Conservation (phyloP, 2,888 invertebrate species). For the Drosophila nigritarsus region DNA sequence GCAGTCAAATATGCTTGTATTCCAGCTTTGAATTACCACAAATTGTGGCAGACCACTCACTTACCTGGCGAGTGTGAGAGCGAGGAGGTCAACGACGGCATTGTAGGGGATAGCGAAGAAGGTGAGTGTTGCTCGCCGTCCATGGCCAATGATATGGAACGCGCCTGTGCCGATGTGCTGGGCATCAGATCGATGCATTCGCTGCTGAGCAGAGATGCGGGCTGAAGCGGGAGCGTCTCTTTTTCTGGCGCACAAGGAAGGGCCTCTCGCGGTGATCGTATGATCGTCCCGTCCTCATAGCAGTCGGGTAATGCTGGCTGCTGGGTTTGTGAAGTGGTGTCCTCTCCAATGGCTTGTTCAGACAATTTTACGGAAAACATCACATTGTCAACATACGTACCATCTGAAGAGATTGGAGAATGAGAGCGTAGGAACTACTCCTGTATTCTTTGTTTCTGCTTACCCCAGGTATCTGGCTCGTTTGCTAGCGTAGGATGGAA, state of each 20-base stretch:
- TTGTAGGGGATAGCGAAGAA: not conserved
- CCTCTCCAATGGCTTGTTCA: not conserved
- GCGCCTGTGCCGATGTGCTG: constrained; percentile 43
- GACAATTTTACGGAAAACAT: not conserved
- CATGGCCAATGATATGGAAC: constrained; percentile 2
- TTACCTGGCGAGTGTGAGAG: not conserved
- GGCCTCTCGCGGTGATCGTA: not conserved
- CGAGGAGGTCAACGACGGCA: not conserved
- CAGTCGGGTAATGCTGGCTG: not conserved
- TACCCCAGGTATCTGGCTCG: not conserved
- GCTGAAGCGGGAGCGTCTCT: fast-evolving
- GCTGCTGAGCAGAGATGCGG: not conserved
- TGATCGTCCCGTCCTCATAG: too few species aligned
- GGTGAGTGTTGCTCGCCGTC: not conserved
- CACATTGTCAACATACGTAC: not conserved
- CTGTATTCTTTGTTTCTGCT: not conserved
- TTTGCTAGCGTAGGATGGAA: not conserved
- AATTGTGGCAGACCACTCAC: not conserved
- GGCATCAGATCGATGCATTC: constrained; percentile 13
- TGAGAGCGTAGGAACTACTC: not conserved
- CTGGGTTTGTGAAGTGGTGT: not conserved
- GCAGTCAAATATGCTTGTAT: not conserved
- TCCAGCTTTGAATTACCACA: not conserved
- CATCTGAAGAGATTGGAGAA: not conserved
- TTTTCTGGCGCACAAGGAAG: constrained; percentile 1